Conservation (phyloP, 2,797 vertebrate genomes). For the Xyrichtys novacula region DNA sequence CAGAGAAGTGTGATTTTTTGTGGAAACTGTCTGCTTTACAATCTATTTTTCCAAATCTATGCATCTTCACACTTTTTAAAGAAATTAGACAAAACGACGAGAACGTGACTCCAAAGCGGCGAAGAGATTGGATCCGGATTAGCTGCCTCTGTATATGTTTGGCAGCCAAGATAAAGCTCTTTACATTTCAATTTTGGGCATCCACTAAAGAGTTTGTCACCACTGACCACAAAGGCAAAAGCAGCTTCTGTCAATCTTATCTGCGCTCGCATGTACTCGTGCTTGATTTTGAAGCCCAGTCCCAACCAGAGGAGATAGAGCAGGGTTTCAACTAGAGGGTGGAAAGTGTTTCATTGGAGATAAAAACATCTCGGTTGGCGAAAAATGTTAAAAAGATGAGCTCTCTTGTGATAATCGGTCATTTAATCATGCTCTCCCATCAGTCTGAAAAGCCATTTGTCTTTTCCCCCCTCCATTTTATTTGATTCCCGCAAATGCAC, state of each 20-base stretch:
- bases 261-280: slow-evolving; percentile 3
- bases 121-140: slow-evolving; percentile 15
- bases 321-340: background rate
- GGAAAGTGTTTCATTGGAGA: slow-evolving; percentile 18
- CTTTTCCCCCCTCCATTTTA: background rate
- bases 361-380: slow-evolving; percentile 10
- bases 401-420: slow-evolving; percentile 4
- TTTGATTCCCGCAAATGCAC: slow-evolving; percentile 3
- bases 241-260: slow-evolving; percentile 21
- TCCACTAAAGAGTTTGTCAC: background rate
- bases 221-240: slow-evolving; percentile 40
- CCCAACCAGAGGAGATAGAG: background rate
- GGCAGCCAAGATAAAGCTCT: slow-evolving; percentile 29
- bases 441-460: background rate
- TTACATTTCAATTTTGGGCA: slow-evolving; percentile 3
- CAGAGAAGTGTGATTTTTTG: background rate
- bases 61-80: background rate
- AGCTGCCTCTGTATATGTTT: background rate
- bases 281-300: background rate
- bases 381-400: slow-evolving; percentile 23
- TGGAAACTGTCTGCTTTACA: background rate
- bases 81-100: background rate
- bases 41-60: background rate
- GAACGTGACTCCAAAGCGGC: slow-evolving; percentile 17
- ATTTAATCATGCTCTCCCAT: background rate